Conservation (phyloP, 2,797 vertebrate genomes). For the Gephyroberyx darwinii region DNA sequence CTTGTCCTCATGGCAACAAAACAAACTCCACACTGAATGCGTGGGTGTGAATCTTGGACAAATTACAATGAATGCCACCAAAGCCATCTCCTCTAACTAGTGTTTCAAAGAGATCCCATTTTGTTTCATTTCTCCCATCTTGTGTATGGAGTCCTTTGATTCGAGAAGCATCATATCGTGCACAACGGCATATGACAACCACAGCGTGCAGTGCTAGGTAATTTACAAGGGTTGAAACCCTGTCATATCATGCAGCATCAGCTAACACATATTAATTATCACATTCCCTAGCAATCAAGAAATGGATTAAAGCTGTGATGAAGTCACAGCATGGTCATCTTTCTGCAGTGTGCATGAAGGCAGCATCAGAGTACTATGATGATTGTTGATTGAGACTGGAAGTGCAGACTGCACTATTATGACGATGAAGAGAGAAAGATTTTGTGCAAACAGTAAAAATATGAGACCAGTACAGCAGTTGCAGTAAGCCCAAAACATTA, state of each 20-base stretch:
- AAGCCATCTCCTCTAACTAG: slow-evolving; percentile 36
- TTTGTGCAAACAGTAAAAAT: no score
- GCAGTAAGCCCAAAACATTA: no score
- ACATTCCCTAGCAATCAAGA: slow-evolving; percentile 61
- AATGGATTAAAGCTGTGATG: slow-evolving; percentile 50
- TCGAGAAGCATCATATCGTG: slow-evolving; percentile 54
- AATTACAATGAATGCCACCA: slow-evolving; percentile 60
- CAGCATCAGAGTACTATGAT: slow-evolving; percentile 4
- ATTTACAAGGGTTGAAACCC: slow-evolving; percentile 63
- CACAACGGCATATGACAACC: slow-evolving; percentile 47
- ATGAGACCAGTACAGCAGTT: no score
- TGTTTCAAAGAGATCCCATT: slow-evolving; percentile 40
- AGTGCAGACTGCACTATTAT: no score
- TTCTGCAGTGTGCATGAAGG: slow-evolving; percentile 46
- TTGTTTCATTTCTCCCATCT: slow-evolving; percentile 32
- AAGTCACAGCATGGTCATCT: slow-evolving; percentile 64
- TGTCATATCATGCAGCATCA: slow-evolving; percentile 58
- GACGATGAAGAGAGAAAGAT: no score
- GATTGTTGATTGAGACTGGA: slow-evolving; percentile 45
- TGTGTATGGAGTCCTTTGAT: slow-evolving; percentile 54
- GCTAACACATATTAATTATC: slow-evolving; percentile 70
- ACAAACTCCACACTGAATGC: slow-evolving; percentile 40
- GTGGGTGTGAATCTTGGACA: slow-evolving; percentile 63
- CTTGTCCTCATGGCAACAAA: slow-evolving; percentile 63
- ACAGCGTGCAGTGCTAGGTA: slow-evolving; percentile 44